A percentile compares a stretch with the other conserved stretches of the same genome.
These are phyloP conservation scores for Herpailurus yagouaroundi DNA, from an alignment of 2,113 vertebrate genomes.

Conservation along the genomic window DNA sequence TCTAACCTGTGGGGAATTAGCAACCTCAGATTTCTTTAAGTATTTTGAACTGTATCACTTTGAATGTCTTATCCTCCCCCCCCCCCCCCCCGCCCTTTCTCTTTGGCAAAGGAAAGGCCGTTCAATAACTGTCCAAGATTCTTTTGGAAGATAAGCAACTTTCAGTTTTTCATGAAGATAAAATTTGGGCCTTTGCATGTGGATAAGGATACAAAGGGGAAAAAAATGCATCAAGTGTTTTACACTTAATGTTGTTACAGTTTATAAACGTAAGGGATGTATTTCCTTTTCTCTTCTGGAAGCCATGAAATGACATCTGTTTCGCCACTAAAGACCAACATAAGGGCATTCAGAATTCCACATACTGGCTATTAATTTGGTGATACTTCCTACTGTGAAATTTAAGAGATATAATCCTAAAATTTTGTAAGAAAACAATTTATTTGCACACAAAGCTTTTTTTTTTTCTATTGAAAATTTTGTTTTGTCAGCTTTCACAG, in stretches of 20 bases:
- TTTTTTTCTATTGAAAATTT: conserved; percentile 21
- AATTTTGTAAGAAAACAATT: background rate
- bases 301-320: background rate
- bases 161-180: conserved; percentile 59
- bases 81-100: background rate
- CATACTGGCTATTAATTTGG: background rate
- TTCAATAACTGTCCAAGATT: conserved; percentile 56
- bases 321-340: background rate
- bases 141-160: conserved; percentile 71
- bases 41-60: conserved; percentile 34
- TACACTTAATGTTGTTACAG: background rate
- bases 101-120: conserved; percentile 49
- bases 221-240: background rate
- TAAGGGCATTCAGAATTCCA: background rate
- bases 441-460: background rate
- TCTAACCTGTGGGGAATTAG: background rate
- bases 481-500: conserved; percentile 4
- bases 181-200: conserved; percentile 15
- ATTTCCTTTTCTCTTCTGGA: background rate
- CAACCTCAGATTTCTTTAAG: conserved; percentile 37
- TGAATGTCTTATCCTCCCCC: background rate
- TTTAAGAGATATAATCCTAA: background rate
- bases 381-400: background rate
- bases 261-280: background rate
- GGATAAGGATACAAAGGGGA: background rate